Evolutionary conservation across 2,888 invertebrate species (phyloP).

Genomic region (Exocentrus adspersus): DNA sequence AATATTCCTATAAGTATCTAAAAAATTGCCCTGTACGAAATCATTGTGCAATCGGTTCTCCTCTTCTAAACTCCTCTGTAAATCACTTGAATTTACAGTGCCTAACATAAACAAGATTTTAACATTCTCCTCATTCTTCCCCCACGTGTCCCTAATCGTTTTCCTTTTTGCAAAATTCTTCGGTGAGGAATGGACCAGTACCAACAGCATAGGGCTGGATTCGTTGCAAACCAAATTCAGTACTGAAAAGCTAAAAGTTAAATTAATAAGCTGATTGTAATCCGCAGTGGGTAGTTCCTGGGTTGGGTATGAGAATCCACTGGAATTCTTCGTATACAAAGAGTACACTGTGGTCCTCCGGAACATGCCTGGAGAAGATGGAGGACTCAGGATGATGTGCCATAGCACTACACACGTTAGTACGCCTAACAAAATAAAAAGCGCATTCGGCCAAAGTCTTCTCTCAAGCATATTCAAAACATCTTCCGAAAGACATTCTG

Average conservation of each 20-base stretch:
- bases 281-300: conserved; percentile 41
- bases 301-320: conserved; percentile 43
- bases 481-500: conserved; percentile 32
- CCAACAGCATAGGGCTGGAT: conserved; percentile 63
- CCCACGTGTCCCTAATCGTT: conserved; percentile 81
- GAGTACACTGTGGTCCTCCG: conserved; percentile 39
- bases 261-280: conserved; percentile 46
- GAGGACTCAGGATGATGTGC: conserved; percentile 37
- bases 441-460: conserved; percentile 47
- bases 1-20: conserved; percentile 82
- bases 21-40: conserved; percentile 80
- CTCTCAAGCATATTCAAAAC: conserved; percentile 49
- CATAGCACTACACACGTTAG: conserved; percentile 44
- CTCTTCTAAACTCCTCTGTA: conserved; percentile 54
- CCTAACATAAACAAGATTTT: conserved; percentile 77
- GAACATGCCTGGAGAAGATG: conserved; percentile 4
- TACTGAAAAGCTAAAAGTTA: conserved; percentile 45
- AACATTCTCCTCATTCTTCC: conserved; percentile 66
- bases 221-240: conserved; percentile 45
- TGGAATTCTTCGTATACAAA: conserved; percentile 46
- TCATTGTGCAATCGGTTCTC: conserved; percentile 73
- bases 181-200: conserved; percentile 78
- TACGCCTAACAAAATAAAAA: conserved; percentile 39
- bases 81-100: conserved; percentile 58
- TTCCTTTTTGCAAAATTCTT: conserved; percentile 72